Evolutionary conservation across 2,888 invertebrate genomes (phyloP).

Genomic region (Erebia aethiops): DNA sequence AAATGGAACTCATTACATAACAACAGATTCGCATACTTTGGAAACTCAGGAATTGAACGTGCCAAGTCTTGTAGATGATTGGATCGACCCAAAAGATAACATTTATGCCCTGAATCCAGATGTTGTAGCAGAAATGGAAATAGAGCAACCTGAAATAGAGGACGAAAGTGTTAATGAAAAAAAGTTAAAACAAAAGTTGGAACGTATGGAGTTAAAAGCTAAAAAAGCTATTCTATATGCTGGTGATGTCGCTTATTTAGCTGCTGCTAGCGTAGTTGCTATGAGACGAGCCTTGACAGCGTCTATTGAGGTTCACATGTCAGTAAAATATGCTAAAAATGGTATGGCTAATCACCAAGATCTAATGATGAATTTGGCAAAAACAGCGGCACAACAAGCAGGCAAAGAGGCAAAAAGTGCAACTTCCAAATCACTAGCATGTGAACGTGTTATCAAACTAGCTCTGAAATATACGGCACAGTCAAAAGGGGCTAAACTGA

Average conservation of each 20-base stretch:
- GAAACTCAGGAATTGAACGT: conserved; percentile 60
- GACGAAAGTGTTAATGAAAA: conserved; percentile 64
- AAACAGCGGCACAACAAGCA: conserved; percentile 77
- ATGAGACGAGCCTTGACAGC: conserved; percentile 75
- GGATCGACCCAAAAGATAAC: conserved; percentile 63
- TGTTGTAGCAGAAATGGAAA: conserved; percentile 69
- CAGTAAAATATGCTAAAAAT: conserved; percentile 71
- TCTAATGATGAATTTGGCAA: conserved; percentile 78
- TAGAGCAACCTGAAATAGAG: conserved; percentile 67
- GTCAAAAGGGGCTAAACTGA: conserved; percentile 71
- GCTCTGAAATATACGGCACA: conserved; percentile 76
- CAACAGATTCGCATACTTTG: conserved; percentile 52
- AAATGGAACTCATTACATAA: conserved; percentile 59
- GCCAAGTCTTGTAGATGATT: conserved; percentile 65
- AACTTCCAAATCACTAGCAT: conserved; percentile 70
- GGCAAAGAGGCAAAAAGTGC: conserved; percentile 78
- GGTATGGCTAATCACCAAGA: conserved; percentile 77
- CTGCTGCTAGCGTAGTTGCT: conserved; percentile 76
- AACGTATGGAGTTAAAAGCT: conserved; percentile 70
- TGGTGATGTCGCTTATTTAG: conserved; percentile 76
- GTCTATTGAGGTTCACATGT: conserved; percentile 77
- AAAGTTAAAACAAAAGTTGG: conserved; percentile 66
- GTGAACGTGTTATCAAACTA: conserved; percentile 71
- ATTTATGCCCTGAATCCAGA: conserved; percentile 62
- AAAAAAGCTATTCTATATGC: conserved; percentile 77